Base-by-base conservation (phyloP, 2,888 invertebrate species). In the Dynastes maya region DNA sequence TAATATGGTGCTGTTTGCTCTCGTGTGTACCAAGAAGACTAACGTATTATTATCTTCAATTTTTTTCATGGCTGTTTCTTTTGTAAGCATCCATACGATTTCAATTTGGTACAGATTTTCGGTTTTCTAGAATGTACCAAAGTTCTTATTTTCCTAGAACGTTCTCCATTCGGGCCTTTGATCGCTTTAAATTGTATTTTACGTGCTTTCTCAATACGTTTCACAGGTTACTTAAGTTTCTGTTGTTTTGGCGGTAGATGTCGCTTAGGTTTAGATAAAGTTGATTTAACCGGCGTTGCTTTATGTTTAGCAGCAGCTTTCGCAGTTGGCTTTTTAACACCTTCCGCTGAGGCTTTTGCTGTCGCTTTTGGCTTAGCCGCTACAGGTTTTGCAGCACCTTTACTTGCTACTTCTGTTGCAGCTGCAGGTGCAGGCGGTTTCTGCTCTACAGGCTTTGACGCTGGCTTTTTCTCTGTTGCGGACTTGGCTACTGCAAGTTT, bases 41-140 rank as follows among this genome's bases (percentile, higher is more conserved):
- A 99, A 91, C 16, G 99, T 99, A 91, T 99, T 99, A 91, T 98
- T 98, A 88, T 99, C 99, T 90, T 99, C 99, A 90, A 99, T 22
- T 99, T 89, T 99, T 91, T 99, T 99, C 99, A 99, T 99, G 76
- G 99, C 99, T 8, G 99, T 98, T 93, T 99, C 99, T 98, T 87
- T 97, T 97, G 91, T 95, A 99, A 76, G 98, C 97, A 91, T 99
- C 99, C 95, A 99, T 96, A 83, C 97, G 95, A 90, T 95, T 96
- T 88, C 97, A 94, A 87, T 93, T 95, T 8, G 98, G 98, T 76
- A 98, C 95, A 79, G 97, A 97, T 90, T 97, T 95, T 96, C 13
- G 99, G 99, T 82, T 97, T 92, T 86, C 95, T 95, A 93, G 99
- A 99, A 87, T 97, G 97, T 83, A 98, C 98, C 4, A 96, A 95